Percentiles rank a stretch among this genome's conserved stretches.
These are phyloP conservation scores for Kryptolebias marmoratus DNA, from an alignment of 2,113 vertebrate genomes.

Conservation along the genomic window DNA sequence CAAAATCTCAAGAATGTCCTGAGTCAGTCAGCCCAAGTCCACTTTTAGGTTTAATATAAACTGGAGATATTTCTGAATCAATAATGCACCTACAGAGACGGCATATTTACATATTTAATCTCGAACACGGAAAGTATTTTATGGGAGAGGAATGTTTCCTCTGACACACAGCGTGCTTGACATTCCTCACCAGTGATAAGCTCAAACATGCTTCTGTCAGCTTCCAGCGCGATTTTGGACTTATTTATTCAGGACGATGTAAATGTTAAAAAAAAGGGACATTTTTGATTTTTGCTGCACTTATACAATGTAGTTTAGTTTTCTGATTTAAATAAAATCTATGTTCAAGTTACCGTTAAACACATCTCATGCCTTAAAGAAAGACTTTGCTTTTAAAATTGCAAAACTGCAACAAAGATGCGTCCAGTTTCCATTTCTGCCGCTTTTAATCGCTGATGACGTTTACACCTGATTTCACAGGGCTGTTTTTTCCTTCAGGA, in stretches of 20 bases:
- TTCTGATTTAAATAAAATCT: not conserved
- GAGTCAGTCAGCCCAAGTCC: conserved; percentile 28
- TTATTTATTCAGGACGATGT: not conserved
- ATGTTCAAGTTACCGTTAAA: not conserved
- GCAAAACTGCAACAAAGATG: no score
- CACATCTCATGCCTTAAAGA: not conserved
- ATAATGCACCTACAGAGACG: conserved; percentile 50
- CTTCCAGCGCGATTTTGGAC: conserved; percentile 3
- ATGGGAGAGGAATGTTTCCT: conserved; percentile 48
- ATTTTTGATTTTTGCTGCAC: not conserved
- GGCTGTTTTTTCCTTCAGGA: conserved; percentile 75
- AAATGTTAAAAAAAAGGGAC: not conserved
- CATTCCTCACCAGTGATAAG: conserved; percentile 56
- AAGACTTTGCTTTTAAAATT: not conserved
- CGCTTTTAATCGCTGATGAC: conserved; percentile 57
- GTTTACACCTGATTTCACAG: conserved; percentile 70
- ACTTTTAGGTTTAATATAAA: conserved; percentile 69
- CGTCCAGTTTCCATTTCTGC: conserved; percentile 11
- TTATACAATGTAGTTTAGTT: not conserved
- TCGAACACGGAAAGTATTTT: conserved; percentile 52
- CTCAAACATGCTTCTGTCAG: conserved; percentile 14
- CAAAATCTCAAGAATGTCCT: conserved; percentile 60
- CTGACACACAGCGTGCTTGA: conserved; percentile 47
- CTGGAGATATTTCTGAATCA: conserved; percentile 53
- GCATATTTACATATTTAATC: conserved; percentile 63